Percentiles rank a stretch among this genome's conserved stretches.
These are phyloP conservation scores for Tenthredo mesomela DNA, from an alignment of 2,888 invertebrate genomes.

Conservation along the genomic window DNA sequence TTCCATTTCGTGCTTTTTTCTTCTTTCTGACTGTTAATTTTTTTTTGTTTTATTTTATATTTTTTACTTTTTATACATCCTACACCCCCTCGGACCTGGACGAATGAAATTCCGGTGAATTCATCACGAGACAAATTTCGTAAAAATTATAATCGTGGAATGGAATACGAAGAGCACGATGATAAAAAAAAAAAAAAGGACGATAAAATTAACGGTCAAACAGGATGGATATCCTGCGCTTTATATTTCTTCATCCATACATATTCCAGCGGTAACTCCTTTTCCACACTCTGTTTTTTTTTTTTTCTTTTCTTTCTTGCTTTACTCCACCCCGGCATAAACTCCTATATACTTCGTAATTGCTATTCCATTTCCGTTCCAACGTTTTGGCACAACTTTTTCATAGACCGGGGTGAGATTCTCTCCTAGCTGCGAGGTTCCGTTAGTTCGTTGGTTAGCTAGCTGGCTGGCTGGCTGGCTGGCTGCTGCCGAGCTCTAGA, in stretches of 20 bases:
- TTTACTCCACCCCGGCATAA: not conserved
- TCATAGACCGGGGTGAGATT: slow-evolving; percentile 31
- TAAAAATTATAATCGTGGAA: not conserved
- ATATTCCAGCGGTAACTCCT: not conserved
- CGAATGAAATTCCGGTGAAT: not conserved
- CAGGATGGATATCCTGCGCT: not conserved
- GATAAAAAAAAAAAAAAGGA: not conserved
- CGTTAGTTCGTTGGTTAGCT: not conserved
- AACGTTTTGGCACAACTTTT: slow-evolving; percentile 44
- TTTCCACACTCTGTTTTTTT: too few species aligned
- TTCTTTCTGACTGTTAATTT: not conserved
- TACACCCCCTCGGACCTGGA: not conserved
- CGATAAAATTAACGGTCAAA: not conserved
- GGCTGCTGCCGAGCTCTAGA: slow-evolving; percentile 54
- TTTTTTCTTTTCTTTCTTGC: not conserved
- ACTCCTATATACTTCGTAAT: not conserved
- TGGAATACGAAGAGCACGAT: not conserved
- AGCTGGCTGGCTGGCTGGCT: not conserved
- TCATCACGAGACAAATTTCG: not conserved
- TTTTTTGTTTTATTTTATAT: not conserved
- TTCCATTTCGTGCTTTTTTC: not conserved
- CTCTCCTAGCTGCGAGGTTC: not conserved
- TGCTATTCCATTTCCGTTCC: slow-evolving; percentile 45
- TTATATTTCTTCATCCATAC: not conserved
- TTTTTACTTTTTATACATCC: not conserved